These are phyloP conservation scores for Diploscapter pachys DNA, from an alignment of 1,140 invertebrate species.

Conservation along the genomic window DNA sequence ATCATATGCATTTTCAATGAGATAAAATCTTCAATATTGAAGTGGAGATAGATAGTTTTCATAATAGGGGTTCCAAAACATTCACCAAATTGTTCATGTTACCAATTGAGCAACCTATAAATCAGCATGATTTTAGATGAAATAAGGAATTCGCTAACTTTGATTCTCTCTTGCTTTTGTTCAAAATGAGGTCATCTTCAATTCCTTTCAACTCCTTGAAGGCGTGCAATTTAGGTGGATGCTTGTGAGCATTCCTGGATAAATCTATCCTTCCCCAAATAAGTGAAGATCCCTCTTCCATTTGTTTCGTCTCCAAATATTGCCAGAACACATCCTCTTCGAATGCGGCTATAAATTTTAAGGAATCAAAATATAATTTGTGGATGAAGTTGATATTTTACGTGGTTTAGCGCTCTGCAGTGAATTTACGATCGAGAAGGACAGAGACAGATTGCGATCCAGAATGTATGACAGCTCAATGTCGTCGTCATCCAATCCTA, in stretches of 20 bases:
- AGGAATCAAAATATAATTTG: not conserved
- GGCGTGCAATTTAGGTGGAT: slow-evolving; percentile 29
- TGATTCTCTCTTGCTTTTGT: too few species aligned
- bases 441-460: slow-evolving; percentile 29
- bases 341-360: slow-evolving; percentile 22
- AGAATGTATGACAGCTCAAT: slow-evolving; percentile 35
- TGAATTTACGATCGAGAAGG: slow-evolving; percentile 30
- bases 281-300: slow-evolving; percentile 8
- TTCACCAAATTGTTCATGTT: too few species aligned
- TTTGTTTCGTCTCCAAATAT: slow-evolving; percentile 10
- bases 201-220: slow-evolving; percentile 10
- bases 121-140: too few species aligned
- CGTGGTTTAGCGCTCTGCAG: slow-evolving; percentile 28
- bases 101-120: too few species aligned
- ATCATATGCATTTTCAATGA: too few species aligned
- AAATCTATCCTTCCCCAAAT: slow-evolving; percentile 32
- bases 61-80: too few species aligned
- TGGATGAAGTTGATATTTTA: not conserved
- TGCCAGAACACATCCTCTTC: slow-evolving; percentile 31
- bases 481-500: slow-evolving; percentile 32
- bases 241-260: slow-evolving; percentile 23
- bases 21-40: too few species aligned
- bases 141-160: too few species aligned
- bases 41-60: too few species aligned
- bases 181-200: not conserved